A percentile compares a stretch with the other conserved stretches of the same genome.
phyloP scores from a whole-genome alignment of 1,140 invertebrate species.

The Conus betulinus region DNA sequence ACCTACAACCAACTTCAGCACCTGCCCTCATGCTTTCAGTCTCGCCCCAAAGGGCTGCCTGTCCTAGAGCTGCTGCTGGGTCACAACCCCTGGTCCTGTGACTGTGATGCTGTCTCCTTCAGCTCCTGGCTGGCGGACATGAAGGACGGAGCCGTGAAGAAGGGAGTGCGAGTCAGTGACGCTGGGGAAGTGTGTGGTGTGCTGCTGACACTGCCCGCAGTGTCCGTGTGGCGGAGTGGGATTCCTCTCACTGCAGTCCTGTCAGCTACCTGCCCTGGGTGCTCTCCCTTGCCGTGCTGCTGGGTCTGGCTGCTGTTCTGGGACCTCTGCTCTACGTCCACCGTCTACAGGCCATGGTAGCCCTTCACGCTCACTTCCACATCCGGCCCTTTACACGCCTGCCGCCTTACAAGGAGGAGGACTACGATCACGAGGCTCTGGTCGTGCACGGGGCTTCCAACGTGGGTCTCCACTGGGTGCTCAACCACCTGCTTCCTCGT shows the following conservation, averaged over 20 bases:
- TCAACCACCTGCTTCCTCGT: conserved; percentile 87
- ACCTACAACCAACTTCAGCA: conserved; percentile 23
- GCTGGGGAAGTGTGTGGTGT: neutral
- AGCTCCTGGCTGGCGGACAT: conserved; percentile 20
- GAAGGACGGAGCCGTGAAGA: neutral
- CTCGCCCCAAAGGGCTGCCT: neutral
- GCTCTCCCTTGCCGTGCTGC: conserved; percentile 4
- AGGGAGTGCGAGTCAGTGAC: neutral
- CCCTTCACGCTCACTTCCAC: conserved; percentile 24
- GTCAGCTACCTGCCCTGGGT: conserved; percentile 17
- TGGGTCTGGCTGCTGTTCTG: conserved; percentile 11
- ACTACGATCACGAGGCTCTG: conserved; percentile 86
- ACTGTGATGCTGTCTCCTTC: conserved; percentile 22
- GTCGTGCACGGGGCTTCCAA: conserved; percentile 94
- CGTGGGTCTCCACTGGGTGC: conserved; percentile 85
- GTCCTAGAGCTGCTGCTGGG: conserved; percentile 6
- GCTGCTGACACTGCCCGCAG: neutral
- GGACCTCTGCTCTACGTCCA: conserved; percentile 26
- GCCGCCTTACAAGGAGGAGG: conserved; percentile 6
- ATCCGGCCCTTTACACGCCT: conserved; percentile 25
- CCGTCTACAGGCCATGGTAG: conserved; percentile 20
- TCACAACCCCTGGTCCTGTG: conserved; percentile 34
- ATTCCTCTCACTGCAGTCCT: neutral
- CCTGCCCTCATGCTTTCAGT: conserved; percentile 18
- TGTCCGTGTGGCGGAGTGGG: conserved; percentile 16